These are phyloP conservation scores for Thalassophryne amazonica DNA, from an alignment of 2,797 vertebrate genomes.

Conservation along the genomic window DNA sequence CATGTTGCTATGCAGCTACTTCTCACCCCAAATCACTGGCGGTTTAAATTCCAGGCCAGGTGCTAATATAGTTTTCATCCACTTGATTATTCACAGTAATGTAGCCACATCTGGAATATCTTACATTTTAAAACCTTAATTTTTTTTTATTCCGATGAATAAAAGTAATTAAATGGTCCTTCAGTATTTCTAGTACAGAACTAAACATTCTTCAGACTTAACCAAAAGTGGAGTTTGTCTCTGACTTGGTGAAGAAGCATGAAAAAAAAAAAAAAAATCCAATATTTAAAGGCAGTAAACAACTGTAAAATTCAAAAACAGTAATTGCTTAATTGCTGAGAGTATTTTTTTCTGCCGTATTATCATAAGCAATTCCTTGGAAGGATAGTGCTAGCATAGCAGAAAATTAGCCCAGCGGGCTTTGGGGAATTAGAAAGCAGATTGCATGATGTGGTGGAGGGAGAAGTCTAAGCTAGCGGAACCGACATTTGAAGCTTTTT, in stretches of 20 bases:
- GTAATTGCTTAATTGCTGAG: slow-evolving; percentile 90
- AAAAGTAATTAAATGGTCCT: too few relatives aligned
- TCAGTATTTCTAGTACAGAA: too few relatives aligned
- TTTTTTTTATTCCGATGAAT: too few relatives aligned
- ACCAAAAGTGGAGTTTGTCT: slow-evolving; percentile 23
- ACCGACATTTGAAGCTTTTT: slow-evolving; percentile 84
- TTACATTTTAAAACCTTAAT: too few relatives aligned
- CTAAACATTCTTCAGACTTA: neutral
- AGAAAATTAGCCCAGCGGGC: slow-evolving; percentile 90
- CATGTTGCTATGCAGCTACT: too few relatives aligned
- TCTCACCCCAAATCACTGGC: too few relatives aligned
- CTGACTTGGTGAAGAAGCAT: slow-evolving; percentile 41
- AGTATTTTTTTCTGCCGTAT: slow-evolving; percentile 83
- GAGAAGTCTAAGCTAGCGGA: slow-evolving; percentile 86
- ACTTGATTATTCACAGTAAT: too few relatives aligned
- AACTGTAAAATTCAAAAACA: slow-evolving; percentile 84
- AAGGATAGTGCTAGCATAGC: slow-evolving; percentile 84
- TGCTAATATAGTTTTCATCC: too few relatives aligned
- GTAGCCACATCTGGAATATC: too few relatives aligned
- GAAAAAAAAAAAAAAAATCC: slow-evolving; percentile 75
- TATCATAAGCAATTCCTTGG: slow-evolving; percentile 86
- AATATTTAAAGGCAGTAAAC: slow-evolving; percentile 60
- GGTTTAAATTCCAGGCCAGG: too few relatives aligned
- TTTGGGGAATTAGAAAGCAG: slow-evolving; percentile 86
- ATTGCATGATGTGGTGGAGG: slow-evolving; percentile 75